A percentile compares a stretch with the other conserved stretches of the same genome.
Conservation (phyloP, 2,888 invertebrate species). For the Catocala fraxini region DNA sequence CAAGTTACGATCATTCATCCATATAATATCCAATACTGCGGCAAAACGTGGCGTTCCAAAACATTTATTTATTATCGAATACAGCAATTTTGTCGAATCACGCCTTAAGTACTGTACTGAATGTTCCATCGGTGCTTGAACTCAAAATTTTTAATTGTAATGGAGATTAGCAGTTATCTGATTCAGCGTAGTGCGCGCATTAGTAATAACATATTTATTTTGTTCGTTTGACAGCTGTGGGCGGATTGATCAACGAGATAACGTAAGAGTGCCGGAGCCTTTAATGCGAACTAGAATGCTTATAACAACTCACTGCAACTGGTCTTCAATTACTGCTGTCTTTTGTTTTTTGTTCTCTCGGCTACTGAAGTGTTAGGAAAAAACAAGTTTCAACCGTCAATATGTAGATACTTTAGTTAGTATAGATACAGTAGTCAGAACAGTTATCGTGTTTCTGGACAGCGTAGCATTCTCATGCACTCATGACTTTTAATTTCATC, state of each 20-base stretch:
- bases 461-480: neutral
- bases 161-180: conserved; percentile 84
- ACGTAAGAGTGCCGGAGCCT: conserved; percentile 60
- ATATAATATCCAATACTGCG: conserved; percentile 56
- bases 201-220: conserved; percentile 87
- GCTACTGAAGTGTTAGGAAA: conserved; percentile 46
- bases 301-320: conserved; percentile 67
- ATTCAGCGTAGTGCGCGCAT: conserved; percentile 78
- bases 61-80: conserved; percentile 53
- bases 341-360: conserved; percentile 55
- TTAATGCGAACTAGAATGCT: conserved; percentile 66
- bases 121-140: conserved; percentile 68
- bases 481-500: too few species aligned
- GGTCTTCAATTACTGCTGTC: conserved; percentile 65
- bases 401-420: conserved; percentile 12
- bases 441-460: neutral
- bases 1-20: conserved; percentile 52
- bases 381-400: conserved; percentile 36
- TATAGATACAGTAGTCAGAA: conserved; percentile 17
- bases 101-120: conserved; percentile 52
- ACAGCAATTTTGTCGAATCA: conserved; percentile 57
- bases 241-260: conserved; percentile 79
- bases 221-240: conserved; percentile 84
- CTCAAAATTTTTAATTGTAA: conserved; percentile 84
- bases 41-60: conserved; percentile 53